phyloP scores from a whole-genome alignment of 2,888 invertebrate genomes.

The Oscheius sp. region DNA sequence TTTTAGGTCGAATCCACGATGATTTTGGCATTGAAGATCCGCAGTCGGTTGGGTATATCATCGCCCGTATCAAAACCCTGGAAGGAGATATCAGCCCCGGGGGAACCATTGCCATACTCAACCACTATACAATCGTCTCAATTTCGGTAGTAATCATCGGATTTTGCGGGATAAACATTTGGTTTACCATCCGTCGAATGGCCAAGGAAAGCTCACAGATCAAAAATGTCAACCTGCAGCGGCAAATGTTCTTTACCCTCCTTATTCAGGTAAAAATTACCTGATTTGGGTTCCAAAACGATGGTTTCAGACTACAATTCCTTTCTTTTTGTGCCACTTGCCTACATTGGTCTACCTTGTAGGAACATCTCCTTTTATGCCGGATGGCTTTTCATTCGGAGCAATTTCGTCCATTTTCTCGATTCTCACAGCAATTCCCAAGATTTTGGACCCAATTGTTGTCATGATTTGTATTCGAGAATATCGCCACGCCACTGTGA shows the following conservation, averaged over 20 bases:
- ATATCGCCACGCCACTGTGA: not conserved
- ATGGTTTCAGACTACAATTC: not conserved
- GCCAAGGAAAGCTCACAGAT: not conserved
- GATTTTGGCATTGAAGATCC: conserved; percentile 2
- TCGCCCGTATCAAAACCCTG: not conserved
- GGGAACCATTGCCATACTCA: conserved; percentile 10
- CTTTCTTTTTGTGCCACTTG: not conserved
- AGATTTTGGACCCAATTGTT: not conserved
- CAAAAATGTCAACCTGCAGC: not conserved
- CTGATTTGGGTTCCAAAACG: not conserved
- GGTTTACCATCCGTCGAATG: not conserved
- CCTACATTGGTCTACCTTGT: not conserved
- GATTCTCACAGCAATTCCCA: not conserved
- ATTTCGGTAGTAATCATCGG: not conserved
- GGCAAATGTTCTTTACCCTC: not conserved
- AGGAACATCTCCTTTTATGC: conserved; percentile 9
- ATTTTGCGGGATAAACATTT: not conserved
- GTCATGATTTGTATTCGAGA: not conserved
- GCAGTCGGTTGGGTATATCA: not conserved
- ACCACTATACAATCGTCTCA: not conserved
- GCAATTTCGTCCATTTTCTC: not conserved
- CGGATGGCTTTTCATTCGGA: conserved; percentile 8
- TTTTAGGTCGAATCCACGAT: too few species aligned
- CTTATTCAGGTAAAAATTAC: not conserved
- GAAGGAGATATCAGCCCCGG: conserved; percentile 3